Conservation (phyloP, 2,113 vertebrate genomes). For the Passer montanus region DNA sequence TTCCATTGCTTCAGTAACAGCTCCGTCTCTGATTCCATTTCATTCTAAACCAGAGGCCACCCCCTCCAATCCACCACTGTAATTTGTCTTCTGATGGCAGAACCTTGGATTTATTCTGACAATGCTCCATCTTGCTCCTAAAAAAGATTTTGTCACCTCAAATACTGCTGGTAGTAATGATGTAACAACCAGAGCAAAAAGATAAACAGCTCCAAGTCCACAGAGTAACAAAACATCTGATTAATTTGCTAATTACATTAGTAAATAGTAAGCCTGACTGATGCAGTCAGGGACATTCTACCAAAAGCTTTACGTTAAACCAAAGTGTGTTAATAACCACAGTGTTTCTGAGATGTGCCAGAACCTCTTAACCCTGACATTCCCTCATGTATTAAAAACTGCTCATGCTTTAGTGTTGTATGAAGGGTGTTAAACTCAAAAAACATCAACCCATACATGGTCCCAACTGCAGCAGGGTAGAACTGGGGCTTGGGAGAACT, state of each 20-base stretch:
- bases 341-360: not conserved
- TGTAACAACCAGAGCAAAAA: not conserved
- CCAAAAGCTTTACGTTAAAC: not conserved
- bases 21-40: not conserved
- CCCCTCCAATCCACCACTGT: fast-evolving
- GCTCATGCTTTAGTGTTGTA: not conserved
- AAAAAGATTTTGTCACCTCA: not conserved
- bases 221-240: not conserved
- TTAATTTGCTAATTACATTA: not conserved
- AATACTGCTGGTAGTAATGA: not conserved
- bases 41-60: not conserved
- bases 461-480: not conserved
- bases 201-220: not conserved
- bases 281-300: not conserved
- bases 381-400: not conserved
- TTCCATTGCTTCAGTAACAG: not conserved
- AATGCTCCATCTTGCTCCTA: not conserved
- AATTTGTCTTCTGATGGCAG: not conserved
- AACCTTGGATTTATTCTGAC: not conserved
- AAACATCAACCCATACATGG: not conserved
- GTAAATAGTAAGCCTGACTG: not conserved
- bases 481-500: not conserved
- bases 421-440: not conserved
- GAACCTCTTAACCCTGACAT: not conserved
- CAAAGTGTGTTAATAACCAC: not conserved